Conservation (phyloP, 37 sponge, comb jelly and placozoan species). For the Haliclona indistincta region DNA sequence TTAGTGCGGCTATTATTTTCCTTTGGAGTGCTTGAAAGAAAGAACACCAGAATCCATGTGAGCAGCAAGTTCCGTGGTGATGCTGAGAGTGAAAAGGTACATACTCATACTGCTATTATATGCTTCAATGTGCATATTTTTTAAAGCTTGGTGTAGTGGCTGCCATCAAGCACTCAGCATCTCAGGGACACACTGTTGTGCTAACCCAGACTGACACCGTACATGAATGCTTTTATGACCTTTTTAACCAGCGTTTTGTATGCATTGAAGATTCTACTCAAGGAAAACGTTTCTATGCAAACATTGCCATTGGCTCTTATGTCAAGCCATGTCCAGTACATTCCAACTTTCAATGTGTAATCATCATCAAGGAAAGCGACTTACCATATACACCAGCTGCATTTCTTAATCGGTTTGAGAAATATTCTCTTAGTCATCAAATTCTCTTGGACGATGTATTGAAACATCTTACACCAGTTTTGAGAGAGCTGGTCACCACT, state of each 20-base stretch:
- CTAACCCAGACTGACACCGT: constrained; percentile 80
- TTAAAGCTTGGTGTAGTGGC: no score
- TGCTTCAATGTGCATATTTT: no score
- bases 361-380: constrained; percentile 68
- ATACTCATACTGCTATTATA: not conserved
- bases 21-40: constrained; percentile 52
- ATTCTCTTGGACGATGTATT: constrained; percentile 58
- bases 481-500: constrained; percentile 42
- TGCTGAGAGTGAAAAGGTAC: constrained; percentile 71
- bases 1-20: constrained; percentile 70
- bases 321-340: constrained; percentile 80
- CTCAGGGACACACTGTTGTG: constrained; percentile 78
- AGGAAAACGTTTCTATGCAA: constrained; percentile 77
- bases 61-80: constrained; percentile 84
- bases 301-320: constrained; percentile 88
- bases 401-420: constrained; percentile 88
- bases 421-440: constrained; percentile 68
- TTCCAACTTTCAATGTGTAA: constrained; percentile 77
- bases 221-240: constrained; percentile 90
- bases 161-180: constrained; percentile 81
- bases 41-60: constrained; percentile 57
- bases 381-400: constrained; percentile 65
- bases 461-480: constrained; percentile 27
- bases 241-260: constrained; percentile 81
- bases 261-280: constrained; percentile 58